Conservation (phyloP, 2,797 vertebrate genomes). For the Passerculus sandwichensis region DNA sequence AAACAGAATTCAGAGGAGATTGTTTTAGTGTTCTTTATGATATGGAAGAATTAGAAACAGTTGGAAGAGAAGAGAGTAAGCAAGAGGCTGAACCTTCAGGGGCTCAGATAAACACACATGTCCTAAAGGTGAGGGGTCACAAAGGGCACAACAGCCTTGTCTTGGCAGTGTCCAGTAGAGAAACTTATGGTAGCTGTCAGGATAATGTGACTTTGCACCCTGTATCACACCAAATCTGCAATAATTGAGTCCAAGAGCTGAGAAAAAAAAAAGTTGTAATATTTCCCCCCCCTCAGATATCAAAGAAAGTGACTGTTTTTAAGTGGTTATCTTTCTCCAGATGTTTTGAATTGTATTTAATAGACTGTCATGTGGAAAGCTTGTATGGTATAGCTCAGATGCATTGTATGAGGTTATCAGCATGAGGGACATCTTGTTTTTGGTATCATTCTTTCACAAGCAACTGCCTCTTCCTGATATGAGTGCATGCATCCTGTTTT, state of each 20-base stretch:
- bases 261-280: background rate
- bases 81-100: background rate
- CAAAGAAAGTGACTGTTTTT: background rate
- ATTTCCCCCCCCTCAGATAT: background rate
- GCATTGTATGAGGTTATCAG: constrained; percentile 11
- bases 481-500: constrained; percentile 65
- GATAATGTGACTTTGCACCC: background rate
- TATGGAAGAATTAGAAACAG: background rate
- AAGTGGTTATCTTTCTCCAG: background rate
- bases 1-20: background rate
- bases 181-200: background rate
- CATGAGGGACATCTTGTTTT: constrained; percentile 20
- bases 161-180: background rate
- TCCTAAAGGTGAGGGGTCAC: background rate
- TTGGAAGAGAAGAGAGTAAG: background rate
- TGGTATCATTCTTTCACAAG: constrained; percentile 62
- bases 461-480: constrained; percentile 64
- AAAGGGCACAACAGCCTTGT: background rate
- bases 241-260: background rate
- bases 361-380: background rate
- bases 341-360: background rate
- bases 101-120: fast-evolving
- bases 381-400: background rate
- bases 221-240: background rate
- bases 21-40: background rate